phyloP scores from a whole-genome alignment of 2,113 vertebrate genomes.

The Pseudorasbora parva region DNA sequence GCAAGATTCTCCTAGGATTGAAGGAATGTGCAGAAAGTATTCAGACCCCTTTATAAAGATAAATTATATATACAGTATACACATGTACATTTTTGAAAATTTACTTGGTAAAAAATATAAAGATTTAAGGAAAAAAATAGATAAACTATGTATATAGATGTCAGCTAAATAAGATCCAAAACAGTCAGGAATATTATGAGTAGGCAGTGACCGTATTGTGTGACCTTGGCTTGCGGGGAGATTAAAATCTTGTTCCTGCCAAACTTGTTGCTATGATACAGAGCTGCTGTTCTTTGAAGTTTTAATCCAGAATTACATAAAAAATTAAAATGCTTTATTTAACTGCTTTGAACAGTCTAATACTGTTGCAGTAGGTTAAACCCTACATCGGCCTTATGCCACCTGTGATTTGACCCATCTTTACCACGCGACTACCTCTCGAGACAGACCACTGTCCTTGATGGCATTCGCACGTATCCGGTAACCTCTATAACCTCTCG shows the following conservation, averaged over 20 bases:
- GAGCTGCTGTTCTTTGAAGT: background rate
- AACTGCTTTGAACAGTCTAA: background rate
- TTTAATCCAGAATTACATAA: background rate
- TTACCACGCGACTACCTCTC: background rate
- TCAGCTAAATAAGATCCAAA: background rate
- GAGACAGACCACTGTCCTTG: background rate
- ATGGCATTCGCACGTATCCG: conserved; percentile 4
- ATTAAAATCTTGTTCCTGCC: background rate
- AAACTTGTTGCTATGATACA: conserved; percentile 30
- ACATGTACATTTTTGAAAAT: too few species aligned
- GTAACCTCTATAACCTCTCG: conserved; percentile 20
- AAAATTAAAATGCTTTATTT: background rate
- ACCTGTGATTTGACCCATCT: conserved; percentile 5
- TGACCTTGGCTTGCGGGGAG: background rate
- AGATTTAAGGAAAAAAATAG: background rate
- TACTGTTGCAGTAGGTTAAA: background rate
- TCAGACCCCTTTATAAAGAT: too few species aligned
- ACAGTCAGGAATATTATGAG: background rate
- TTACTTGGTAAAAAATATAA: too few species aligned
- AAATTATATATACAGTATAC: too few species aligned
- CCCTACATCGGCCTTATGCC: background rate
- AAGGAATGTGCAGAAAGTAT: too few species aligned
- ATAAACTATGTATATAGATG: background rate
- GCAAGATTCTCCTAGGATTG: too few species aligned
- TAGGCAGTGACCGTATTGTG: background rate